Base-by-base conservation (phyloP, 2,113 vertebrate species). In the Zosterops lateralis region DNA sequence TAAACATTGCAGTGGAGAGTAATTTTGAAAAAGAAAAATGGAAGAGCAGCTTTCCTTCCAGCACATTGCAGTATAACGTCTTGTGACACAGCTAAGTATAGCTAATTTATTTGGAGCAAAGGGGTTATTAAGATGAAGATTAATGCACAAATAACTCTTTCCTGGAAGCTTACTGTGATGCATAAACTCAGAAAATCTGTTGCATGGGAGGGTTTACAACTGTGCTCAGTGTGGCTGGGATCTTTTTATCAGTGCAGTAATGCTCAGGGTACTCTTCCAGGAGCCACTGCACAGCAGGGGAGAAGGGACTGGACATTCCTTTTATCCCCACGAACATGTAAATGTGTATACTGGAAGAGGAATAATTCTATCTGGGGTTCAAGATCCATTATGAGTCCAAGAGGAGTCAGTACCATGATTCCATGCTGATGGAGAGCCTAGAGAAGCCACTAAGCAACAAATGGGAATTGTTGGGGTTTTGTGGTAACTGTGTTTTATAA, bases 121-220 rank as follows among this genome's bases (percentile, higher is more conserved):
- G 71, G 38, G 84, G 64, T 87, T 96, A 90, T 85, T 82, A 89
- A 89, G 77, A 80, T 87, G 81, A 93, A 93, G 60, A 94, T 80
- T 89, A 95, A 92, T 90, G n/a, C 78, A 80, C 56, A 92, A 88
- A 95, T 93, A 94, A 73, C 80, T 91, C 82, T 93, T 87, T 94
- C 86, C 90, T 94, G 58, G 86, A 96, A 79, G 78, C 75, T 89
- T 95, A 64, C 53, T 82, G 26, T 74, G 80, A 62, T 92, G 85
- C 91, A 84, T 87, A 79, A 86, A 88, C 84, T 94, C 70, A 47
- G 66, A 76, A 74, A 94, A 82, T 65, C 86, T 91, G 85, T 86
- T 94, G 77, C 47, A 70, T 65, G 60, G 80, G 40, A 87, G 45
- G 42, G 54, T 91, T 96, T 89, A 79, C 29, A 73, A 42, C 61